Percentiles rank a stretch among this genome's conserved stretches.
Conservation (phyloP, 2,113 vertebrate genomes). For the human (Homo sapiens) region GRCh38 chr6:2188001-2188500, state of each 20-base stretch:
- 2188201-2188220: neutral
- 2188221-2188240: neutral
- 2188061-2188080: neutral
- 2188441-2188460: neutral
- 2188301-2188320: neutral
- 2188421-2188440: neutral
- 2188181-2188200: neutral
- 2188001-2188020: neutral
- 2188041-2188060: neutral
- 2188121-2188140: neutral
- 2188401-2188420: neutral
- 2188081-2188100: neutral
- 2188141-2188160: neutral
- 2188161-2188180: neutral
- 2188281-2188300: neutral
- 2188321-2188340: slow-evolving; percentile 17
- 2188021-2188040: neutral
- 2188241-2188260: neutral
- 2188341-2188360: neutral
- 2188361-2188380: neutral
- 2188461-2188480: neutral
- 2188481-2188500: neutral
- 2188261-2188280: neutral
- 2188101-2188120: neutral
- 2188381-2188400: neutral